Base-by-base conservation (phyloP, 2,888 invertebrate genomes). In the Metacarcinus magister region DNA sequence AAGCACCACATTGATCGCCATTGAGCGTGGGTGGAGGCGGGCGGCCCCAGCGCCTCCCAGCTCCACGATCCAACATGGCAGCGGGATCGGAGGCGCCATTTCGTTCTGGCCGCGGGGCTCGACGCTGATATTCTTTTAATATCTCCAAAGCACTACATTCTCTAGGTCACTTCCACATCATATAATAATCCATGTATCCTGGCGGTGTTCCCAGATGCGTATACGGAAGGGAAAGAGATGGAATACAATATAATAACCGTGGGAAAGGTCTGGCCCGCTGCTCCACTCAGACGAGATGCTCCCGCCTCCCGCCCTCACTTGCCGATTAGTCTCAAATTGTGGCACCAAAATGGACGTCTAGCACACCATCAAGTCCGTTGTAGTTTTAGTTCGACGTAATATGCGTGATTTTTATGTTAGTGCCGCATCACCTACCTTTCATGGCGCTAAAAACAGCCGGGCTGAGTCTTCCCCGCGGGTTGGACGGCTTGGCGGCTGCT, bases 61-160 rank as follows among this genome's bases (percentile, higher is more conserved):
- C 94, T 92, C 19, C 92, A 92, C 44, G 8, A 39, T 95, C 96
- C 94, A 96, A 96, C 91, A 96, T 96, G 96, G 96, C 94, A 96
- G 96, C 96, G 92, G 54, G 43, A 60, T 2, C 39, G 44, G 48
- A 46, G 87, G 91, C 94, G 96, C 94, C 96, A 96, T 96, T 94
- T 96, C 96, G 46, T 90, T 94, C 92, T 75, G n/a, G 94, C 94
- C 87, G 94, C 67, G 93, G 94, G 46, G 44, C 32, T 43, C 54
- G 13, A 67, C 23, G 93, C 32, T 67, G 16, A 60, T 39, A 7
- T 93, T 60, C 67, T 67, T 60, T 67, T 39, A 60, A 87, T 93
- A 60, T 93, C 19, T 94, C 32, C 46, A 7, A n/a, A 23, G 32
- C 39, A 44, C 8, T 93, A 39, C 19, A 93, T 44, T 75, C 28